Conservation (phyloP, 2,113 vertebrate species). For the Erythrolamprus reginae region DNA sequence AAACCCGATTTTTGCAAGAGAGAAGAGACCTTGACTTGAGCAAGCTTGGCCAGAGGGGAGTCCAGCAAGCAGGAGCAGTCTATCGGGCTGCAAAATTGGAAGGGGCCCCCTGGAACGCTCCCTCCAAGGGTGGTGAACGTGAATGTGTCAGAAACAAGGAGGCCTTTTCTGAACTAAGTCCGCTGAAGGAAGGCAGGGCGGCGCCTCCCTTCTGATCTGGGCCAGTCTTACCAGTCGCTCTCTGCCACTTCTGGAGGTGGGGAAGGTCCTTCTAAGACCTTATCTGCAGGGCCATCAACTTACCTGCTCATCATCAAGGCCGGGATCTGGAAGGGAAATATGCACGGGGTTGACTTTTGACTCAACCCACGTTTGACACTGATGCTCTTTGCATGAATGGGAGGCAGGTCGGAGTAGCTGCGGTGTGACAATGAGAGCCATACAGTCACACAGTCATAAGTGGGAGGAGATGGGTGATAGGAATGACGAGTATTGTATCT, state of each 20-base stretch:
- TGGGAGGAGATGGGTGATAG: too few relatives aligned
- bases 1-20: neutral
- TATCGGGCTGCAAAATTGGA: neutral
- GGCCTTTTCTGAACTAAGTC: neutral
- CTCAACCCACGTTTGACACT: neutral
- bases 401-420: neutral
- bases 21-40: neutral
- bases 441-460: too few relatives aligned
- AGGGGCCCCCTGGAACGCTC: fast-evolving
- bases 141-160: neutral
- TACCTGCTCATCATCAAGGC: neutral
- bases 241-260: neutral
- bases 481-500: too few relatives aligned
- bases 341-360: neutral
- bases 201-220: neutral
- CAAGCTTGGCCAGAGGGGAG: neutral
- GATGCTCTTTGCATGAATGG: neutral
- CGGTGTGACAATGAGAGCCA: neutral
- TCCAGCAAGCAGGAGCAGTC: neutral
- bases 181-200: neutral
- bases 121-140: too few relatives aligned
- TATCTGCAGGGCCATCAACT: neutral
- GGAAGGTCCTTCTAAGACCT: neutral
- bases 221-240: neutral
- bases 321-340: neutral